Base-by-base conservation (phyloP, 2,888 invertebrate genomes). In the Microctonus brassicae region DNA sequence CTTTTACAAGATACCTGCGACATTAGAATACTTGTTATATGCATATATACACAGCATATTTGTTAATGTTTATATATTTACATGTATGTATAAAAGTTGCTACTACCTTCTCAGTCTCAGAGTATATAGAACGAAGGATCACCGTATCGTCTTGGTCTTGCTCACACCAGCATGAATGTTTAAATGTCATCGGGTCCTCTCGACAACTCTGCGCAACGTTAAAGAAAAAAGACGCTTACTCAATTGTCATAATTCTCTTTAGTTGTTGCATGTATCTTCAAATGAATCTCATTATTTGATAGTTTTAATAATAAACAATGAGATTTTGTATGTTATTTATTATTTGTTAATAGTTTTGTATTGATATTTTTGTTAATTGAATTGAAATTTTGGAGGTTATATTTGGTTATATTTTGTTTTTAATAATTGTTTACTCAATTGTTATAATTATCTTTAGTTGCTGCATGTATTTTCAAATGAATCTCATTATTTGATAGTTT, bases 121-220 rank as follows among this genome's bases (percentile, higher is more conserved):
- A 11, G 24, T 36, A 42, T 63, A 20, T 63, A 47, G 36, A 29
- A 64, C 58, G 29, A 65, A 67, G 60, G 72, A 72, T 72, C 72
- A 63, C 57, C 29, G 62, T 72, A 67, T 68, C 70, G 70, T 60
- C 42, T 57, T 42, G 29, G 58, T 67, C 42, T 58, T 39, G 58
- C n/a, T 47, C 42, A 62, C 57, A 57, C n/a, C 67, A 33, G 61
- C 64, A 63, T 72, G n/a, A 75, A 73, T 76, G 73, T 75, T 77
- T 86, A 86, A 86, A 86, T 86, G 86, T 86, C 86, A 86, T 82
- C 84, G 79, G 81, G 85, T 84, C 80, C 69, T 63, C 67, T 24
- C 17, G n/a, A 47, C 47, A 61, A 36, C 22, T 24, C 55, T n/a
- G 39, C 42, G 53, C 34, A 42, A 70, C 62, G 67, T 72, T 72